Evolutionary conservation across 2,888 invertebrate genomes (phyloP).

Genomic region (Lithosia quadra): DNA sequence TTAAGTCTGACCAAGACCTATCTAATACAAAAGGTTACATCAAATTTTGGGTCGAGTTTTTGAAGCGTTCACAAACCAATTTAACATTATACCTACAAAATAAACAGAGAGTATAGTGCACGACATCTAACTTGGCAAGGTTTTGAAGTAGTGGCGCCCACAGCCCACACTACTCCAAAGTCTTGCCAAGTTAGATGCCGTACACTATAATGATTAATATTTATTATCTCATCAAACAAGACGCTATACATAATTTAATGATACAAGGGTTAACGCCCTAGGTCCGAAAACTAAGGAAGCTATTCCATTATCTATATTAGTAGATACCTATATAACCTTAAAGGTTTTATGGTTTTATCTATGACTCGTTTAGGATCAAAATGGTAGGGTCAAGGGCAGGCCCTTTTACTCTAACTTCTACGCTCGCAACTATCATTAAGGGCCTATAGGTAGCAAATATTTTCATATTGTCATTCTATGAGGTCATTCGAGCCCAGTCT

Average conservation of each 20-base stretch:
- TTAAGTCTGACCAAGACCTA: too few species aligned
- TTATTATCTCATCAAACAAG: too few species aligned
- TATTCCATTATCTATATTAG: background rate
- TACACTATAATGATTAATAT: too few species aligned
- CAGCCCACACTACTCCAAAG: too few species aligned
- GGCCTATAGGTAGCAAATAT: background rate
- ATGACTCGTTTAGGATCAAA: background rate
- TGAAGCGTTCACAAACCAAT: too few species aligned
- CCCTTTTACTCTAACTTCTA: background rate
- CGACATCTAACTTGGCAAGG: too few species aligned
- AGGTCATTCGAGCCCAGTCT: background rate
- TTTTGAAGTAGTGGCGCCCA: too few species aligned
- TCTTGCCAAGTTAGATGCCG: too few species aligned
- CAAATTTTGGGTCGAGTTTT: too few species aligned
- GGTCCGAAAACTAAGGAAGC: background rate
- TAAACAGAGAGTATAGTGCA: too few species aligned
- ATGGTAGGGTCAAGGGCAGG: background rate
- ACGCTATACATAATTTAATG: background rate
- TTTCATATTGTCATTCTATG: slow-evolving; percentile 1
- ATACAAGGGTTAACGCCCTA: background rate
- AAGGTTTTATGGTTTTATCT: slow-evolving; percentile 4
- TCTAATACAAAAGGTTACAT: too few species aligned
- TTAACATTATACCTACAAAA: too few species aligned
- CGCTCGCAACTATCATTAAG: background rate
- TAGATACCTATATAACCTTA: background rate